Percentiles rank a stretch among this genome's conserved stretches.
Conservation (phyloP, 2,797 vertebrate species). For the Clarias fuscus region DNA sequence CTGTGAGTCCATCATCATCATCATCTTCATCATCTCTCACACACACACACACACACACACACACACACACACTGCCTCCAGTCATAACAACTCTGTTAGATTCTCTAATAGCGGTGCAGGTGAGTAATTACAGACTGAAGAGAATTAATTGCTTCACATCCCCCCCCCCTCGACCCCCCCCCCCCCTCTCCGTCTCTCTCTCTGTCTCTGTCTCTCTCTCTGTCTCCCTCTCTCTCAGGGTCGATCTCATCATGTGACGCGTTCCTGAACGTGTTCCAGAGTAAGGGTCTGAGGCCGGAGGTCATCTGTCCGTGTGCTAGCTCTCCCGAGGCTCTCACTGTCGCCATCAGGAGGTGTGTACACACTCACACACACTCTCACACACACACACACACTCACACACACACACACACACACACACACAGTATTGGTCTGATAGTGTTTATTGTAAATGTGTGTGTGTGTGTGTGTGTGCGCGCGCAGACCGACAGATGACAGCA, state of each 20-base stretch:
- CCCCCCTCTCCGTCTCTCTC: too few relatives aligned
- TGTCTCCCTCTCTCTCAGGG: conserved; percentile 72
- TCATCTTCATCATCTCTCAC: not conserved
- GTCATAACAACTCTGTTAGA: not conserved
- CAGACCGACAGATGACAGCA: conserved; percentile 97
- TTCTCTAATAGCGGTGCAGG: not conserved
- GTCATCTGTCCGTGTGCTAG: conserved; percentile 99
- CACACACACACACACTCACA: conserved; percentile 14
- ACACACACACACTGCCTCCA: not conserved
- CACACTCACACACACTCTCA: conserved; percentile 21
- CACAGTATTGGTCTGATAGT: not conserved
- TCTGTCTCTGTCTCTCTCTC: not conserved
- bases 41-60: not conserved
- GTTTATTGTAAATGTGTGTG: not conserved
- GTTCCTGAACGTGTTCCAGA: conserved; percentile 99
- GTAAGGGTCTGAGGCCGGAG: conserved; percentile 93
- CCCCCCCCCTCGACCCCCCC: not conserved
- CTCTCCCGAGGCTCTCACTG: conserved; percentile 95
- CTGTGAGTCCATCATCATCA: conserved; percentile 77
- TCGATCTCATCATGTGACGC: conserved; percentile 98
- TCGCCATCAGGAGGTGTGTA: conserved; percentile 92
- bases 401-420: not conserved
- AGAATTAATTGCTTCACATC: not conserved
- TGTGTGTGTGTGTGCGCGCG: conserved; percentile 34
- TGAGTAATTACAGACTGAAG: conserved; percentile 18